Evolutionary conservation across 35 echinoderm and acorn worm genomes (phyloP).

Genomic region (Holothuria glaberrima): DNA sequence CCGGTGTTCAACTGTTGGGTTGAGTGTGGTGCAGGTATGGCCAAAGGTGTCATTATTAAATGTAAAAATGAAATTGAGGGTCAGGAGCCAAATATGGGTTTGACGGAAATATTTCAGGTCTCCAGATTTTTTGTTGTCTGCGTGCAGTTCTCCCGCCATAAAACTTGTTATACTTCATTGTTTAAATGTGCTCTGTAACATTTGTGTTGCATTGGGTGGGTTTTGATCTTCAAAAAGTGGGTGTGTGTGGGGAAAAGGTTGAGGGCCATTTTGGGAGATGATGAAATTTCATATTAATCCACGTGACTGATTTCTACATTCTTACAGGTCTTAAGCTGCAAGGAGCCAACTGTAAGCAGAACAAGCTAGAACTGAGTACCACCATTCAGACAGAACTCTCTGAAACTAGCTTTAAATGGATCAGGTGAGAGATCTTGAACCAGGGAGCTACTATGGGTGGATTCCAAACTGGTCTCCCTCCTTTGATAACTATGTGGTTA

Average conservation of each 20-base stretch:
- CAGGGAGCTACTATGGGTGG: too few species aligned
- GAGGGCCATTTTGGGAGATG: not conserved
- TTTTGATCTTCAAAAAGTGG: too few species aligned
- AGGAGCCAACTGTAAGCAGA: constrained; percentile 88
- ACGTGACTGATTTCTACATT: not conserved
- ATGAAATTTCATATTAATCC: not conserved
- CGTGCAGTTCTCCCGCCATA: too few species aligned
- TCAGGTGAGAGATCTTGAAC: constrained; percentile 42
- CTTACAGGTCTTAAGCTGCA: constrained; percentile 84
- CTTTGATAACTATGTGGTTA: too few species aligned
- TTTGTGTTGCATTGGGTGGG: not conserved
- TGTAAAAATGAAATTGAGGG: too few species aligned
- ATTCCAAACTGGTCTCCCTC: too few species aligned
- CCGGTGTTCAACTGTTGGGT: too few species aligned
- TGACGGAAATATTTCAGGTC: too few species aligned
- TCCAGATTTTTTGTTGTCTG: too few species aligned
- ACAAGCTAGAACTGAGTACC: constrained; percentile 82
- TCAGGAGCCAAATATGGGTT: too few species aligned
- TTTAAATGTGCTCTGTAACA: not conserved
- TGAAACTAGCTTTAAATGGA: constrained; percentile 80
- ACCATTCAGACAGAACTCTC: constrained; percentile 87
- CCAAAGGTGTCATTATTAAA: too few species aligned
- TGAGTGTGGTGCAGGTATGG: too few species aligned
- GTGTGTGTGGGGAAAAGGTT: not conserved
- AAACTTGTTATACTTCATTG: not conserved